These are phyloP conservation scores for Melanerpes formicivorus DNA, from an alignment of 2,113 vertebrate genomes.

Conservation along the genomic window DNA sequence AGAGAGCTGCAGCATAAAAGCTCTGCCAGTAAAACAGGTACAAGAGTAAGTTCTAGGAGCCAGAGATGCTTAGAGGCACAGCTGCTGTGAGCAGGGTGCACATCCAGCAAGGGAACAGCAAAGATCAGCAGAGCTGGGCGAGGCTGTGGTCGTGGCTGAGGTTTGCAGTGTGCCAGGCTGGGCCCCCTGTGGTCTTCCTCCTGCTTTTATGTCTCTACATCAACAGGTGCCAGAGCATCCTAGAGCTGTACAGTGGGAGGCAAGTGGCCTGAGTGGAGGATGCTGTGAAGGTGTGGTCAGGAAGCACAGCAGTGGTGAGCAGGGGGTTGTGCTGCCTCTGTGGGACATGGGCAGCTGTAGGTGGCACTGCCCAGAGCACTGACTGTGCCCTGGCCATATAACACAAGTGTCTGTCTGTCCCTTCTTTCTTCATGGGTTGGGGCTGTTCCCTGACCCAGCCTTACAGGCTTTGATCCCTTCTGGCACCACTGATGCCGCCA, in stretches of 20 bases:
- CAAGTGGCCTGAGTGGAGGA: not conserved
- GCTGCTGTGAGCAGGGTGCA: not conserved
- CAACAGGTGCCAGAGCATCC: not conserved
- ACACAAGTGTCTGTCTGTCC: not conserved
- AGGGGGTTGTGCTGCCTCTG: not conserved
- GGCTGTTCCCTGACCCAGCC: not conserved
- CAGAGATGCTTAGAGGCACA: not conserved
- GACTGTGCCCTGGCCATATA: not conserved
- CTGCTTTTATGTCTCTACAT: not conserved
- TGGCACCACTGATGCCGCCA: not conserved
- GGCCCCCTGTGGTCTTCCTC: not conserved
- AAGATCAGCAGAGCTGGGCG: not conserved
- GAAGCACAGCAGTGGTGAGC: not conserved
- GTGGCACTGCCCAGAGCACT: not conserved
- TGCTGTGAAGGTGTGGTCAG: not conserved
- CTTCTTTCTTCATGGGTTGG: not conserved
- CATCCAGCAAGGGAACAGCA: not conserved
- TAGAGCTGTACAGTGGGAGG: not conserved
- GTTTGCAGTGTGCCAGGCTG: not conserved
- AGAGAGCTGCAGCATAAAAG: not conserved
- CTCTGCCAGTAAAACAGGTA: not conserved
- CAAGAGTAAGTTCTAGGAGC: not conserved
- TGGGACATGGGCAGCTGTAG: not conserved
- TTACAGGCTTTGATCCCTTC: not conserved
- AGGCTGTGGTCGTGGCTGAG: not conserved